phyloP scores from a whole-genome alignment of 2,888 invertebrate genomes.

The Eupithecia centaureata region DNA sequence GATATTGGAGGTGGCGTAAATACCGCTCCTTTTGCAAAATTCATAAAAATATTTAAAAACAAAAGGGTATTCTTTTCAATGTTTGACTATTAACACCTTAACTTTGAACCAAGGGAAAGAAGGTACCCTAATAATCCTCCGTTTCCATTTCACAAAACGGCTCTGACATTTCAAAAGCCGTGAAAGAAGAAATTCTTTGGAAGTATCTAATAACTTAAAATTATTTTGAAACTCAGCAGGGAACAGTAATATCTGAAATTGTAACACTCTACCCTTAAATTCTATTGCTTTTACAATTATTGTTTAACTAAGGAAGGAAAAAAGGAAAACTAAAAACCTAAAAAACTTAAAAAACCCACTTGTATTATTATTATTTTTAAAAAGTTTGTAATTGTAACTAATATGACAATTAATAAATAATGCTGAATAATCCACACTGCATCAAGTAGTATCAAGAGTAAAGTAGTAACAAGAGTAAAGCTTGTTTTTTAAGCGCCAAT shows the following conservation, averaged over 20 bases:
- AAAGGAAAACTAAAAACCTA: no score
- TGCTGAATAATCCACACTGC: no score
- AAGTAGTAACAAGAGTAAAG: no score
- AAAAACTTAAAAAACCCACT: no score
- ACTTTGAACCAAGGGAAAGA: neutral
- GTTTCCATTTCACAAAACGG: conserved; percentile 12
- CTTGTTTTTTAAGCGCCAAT: no score
- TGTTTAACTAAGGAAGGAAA: no score
- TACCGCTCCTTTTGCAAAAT: neutral
- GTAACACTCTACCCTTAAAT: conserved; percentile 24
- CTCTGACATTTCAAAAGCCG: conserved; percentile 15
- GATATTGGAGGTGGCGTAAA: no score
- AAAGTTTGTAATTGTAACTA: no score
- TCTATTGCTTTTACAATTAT: no score
- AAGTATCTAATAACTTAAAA: conserved; percentile 35
- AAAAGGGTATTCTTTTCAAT: conserved; percentile 3
- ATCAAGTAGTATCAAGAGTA: no score
- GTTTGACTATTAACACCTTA: conserved; percentile 7
- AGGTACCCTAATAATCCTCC: neutral
- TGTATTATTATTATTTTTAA: no score
- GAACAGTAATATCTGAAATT: conserved; percentile 33
- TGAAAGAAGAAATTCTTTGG: conserved; percentile 32
- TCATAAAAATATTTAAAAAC: neutral
- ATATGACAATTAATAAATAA: no score
- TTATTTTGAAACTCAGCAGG: conserved; percentile 22